Conservation (phyloP, 2,113 vertebrate species). For the Rhizomys pruinosus region DNA sequence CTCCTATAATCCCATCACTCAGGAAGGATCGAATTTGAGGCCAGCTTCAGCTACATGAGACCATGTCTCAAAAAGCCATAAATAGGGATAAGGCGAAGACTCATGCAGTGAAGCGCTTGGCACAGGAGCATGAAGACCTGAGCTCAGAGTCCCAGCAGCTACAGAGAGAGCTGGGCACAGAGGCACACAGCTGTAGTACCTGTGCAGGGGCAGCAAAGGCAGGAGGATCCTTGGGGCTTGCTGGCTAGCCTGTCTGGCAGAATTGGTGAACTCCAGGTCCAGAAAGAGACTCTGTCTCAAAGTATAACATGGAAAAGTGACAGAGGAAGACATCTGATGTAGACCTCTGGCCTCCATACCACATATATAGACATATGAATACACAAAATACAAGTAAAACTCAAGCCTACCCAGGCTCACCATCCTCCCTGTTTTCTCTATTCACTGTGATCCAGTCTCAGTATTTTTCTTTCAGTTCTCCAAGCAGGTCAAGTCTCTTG, state of each 20-base stretch:
- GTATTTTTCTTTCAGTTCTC: background rate
- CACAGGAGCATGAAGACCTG: no score
- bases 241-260: no score
- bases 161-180: background rate
- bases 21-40: background rate
- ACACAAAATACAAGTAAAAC: background rate
- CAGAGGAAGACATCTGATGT: no score
- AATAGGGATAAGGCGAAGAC: background rate
- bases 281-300: background rate
- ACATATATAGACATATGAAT: background rate
- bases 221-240: background rate
- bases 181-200: no score
- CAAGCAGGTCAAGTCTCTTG: background rate
- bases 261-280: background rate
- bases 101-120: background rate
- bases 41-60: background rate
- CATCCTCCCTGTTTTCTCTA: background rate
- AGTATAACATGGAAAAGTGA: background rate
- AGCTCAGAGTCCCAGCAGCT: background rate
- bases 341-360: background rate
- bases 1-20: background rate
- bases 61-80: background rate
- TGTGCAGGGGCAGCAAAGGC: background rate
- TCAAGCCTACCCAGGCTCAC: background rate
- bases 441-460: background rate